phyloP scores from a whole-genome alignment of 2,113 vertebrate genomes.

The Bungarus multicinctus region DNA sequence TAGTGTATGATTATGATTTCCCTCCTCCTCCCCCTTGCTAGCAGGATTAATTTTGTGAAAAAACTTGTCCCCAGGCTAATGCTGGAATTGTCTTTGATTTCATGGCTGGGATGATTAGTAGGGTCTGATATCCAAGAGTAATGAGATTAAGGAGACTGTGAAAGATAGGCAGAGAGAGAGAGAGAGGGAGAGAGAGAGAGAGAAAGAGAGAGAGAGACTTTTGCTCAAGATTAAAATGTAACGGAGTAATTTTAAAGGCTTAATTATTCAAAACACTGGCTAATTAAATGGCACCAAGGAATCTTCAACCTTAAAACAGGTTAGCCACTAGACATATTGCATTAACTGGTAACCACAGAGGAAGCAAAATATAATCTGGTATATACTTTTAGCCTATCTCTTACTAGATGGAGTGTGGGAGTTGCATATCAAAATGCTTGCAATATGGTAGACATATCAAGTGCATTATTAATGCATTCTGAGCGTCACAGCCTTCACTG shows the following conservation, averaged over 20 bases:
- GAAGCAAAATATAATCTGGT: not conserved
- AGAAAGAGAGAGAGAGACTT: not conserved
- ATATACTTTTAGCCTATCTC: not conserved
- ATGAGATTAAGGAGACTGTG: constrained; percentile 63
- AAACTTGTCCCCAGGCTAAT: constrained; percentile 49
- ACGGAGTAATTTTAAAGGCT: constrained; percentile 39
- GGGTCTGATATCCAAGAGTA: constrained; percentile 53
- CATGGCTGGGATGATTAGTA: constrained; percentile 49
- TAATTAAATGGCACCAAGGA: not conserved
- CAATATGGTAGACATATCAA: not conserved
- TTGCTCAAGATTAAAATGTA: constrained; percentile 36
- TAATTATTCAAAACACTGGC: constrained; percentile 4
- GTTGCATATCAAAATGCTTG: not conserved
- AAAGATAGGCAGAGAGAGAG: constrained; percentile 12
- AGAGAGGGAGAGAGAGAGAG: not conserved
- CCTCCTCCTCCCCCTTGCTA: constrained; percentile 46
- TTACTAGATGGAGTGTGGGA: not conserved
- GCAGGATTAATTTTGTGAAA: constrained; percentile 52
- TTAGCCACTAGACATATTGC: not conserved
- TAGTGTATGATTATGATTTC: not conserved
- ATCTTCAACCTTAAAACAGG: not conserved
- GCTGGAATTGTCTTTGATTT: constrained; percentile 61
- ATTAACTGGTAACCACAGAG: not conserved
- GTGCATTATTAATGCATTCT: not conserved
- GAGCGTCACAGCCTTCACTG: not conserved